These are phyloP conservation scores for Meiosimyza decipiens DNA, from an alignment of 2,888 invertebrate species.

Conservation along the genomic window DNA sequence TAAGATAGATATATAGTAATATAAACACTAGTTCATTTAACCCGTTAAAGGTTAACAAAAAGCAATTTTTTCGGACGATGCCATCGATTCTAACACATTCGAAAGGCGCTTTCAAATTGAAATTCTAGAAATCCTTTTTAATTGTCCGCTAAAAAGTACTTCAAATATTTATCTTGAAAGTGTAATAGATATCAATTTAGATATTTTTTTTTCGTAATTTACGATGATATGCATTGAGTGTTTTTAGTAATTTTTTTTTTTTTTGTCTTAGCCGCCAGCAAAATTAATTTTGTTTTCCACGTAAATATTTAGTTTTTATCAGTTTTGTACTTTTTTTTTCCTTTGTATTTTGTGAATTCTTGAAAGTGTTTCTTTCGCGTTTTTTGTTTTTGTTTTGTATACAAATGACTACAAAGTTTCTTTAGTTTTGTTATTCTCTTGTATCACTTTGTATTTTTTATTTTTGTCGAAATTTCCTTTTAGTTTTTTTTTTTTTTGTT, in stretches of 20 bases:
- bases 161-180: too few species aligned
- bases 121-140: too few species aligned
- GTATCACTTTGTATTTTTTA: constrained; percentile 28
- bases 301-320: not conserved
- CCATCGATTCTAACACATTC: too few species aligned
- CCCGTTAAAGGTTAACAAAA: too few species aligned
- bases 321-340: not conserved
- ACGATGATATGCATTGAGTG: not conserved
- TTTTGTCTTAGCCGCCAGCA: constrained; percentile 13
- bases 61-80: too few species aligned
- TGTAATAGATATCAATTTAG: too few species aligned
- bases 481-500: constrained; percentile 36
- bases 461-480: constrained; percentile 10
- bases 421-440: constrained; percentile 36
- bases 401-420: not conserved
- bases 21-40: too few species aligned
- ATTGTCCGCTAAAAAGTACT: too few species aligned
- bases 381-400: constrained; percentile 21
- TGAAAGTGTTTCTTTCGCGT: constrained; percentile 17
- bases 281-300: constrained; percentile 9
- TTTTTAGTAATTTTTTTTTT: constrained; percentile 15
- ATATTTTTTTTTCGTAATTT: not conserved
- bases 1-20: too few species aligned
- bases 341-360: not conserved
- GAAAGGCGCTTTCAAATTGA: too few species aligned